Evolutionary conservation across 2,797 vertebrate genomes (phyloP).

Genomic region (Phaenicophaeus curvirostris): DNA sequence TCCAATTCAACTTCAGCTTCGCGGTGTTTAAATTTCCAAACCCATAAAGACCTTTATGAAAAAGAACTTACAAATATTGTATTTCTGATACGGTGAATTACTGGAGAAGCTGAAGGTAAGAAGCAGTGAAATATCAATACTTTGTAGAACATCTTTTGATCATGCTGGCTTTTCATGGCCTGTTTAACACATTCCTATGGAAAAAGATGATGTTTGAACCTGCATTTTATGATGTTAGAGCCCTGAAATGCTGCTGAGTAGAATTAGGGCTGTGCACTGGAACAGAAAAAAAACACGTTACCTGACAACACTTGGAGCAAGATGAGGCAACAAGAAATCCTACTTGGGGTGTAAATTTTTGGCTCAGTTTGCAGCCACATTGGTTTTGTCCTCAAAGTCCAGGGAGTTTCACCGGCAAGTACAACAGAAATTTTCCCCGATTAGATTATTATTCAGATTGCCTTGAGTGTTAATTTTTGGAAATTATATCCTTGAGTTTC

Average conservation of each 20-base stretch:
- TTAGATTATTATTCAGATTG: background rate
- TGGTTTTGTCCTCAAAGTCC: background rate
- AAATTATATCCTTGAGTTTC: background rate
- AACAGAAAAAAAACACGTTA: slow-evolving; percentile 7
- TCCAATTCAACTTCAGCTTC: slow-evolving; percentile 92
- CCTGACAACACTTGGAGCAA: background rate
- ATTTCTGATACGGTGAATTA: slow-evolving; percentile 80
- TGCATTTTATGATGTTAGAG: slow-evolving; percentile 34
- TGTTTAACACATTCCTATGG: slow-evolving; percentile 71
- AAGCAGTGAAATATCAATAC: slow-evolving; percentile 70
- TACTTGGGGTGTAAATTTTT: background rate
- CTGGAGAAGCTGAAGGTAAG: slow-evolving; percentile 64
- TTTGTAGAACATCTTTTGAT: slow-evolving; percentile 70
- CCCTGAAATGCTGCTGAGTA: slow-evolving; percentile 41
- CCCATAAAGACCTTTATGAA: slow-evolving; percentile 87
- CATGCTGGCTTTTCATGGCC: slow-evolving; percentile 61
- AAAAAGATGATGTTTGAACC: slow-evolving; percentile 47
- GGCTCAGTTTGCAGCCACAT: background rate
- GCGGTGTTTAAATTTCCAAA: slow-evolving; percentile 90
- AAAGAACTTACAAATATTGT: slow-evolving; percentile 90
- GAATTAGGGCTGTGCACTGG: slow-evolving; percentile 49
- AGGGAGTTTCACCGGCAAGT: background rate
- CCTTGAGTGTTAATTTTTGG: background rate
- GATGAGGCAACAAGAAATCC: background rate
- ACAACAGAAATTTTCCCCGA: background rate